Percentiles rank a stretch among this genome's conserved stretches.
Conservation (phyloP, 2,888 invertebrate genomes). For the Pocota personata region DNA sequence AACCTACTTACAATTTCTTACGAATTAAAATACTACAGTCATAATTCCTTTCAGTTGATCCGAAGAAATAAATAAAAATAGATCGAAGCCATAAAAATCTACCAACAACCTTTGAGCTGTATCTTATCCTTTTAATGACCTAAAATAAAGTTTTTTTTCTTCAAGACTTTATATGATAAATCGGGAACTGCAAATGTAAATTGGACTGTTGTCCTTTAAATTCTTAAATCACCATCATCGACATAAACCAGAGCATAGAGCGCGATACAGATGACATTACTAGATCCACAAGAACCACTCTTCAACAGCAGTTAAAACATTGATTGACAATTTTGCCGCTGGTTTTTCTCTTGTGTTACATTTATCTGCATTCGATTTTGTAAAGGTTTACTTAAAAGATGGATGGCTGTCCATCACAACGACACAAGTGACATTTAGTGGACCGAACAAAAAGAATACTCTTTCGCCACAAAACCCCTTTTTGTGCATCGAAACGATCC, state of each 20-base stretch:
- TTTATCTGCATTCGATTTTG: not conserved
- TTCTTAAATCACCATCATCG: not conserved
- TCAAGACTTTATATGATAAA: not conserved
- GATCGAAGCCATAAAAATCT: too few species aligned
- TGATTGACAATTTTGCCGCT: constrained; percentile 43
- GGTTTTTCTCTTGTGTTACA: not conserved
- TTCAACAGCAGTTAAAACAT: constrained; percentile 8
- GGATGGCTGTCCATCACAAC: constrained; percentile 26
- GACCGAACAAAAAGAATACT: not conserved
- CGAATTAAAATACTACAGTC: too few species aligned
- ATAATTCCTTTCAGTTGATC: too few species aligned
- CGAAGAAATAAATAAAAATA: too few species aligned
- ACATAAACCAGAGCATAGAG: not conserved
- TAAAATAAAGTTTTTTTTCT: not conserved
- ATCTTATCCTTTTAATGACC: not conserved
- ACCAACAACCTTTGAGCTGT: not conserved
- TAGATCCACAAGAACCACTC: not conserved
- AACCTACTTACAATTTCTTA: too few species aligned
- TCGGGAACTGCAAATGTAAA: not conserved
- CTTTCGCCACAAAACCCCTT: not conserved
- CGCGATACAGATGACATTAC: not conserved
- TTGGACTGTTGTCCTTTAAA: constrained; percentile 15
- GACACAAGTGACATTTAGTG: constrained; percentile 20
- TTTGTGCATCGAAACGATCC: not conserved
- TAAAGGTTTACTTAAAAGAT: not conserved